Conservation (phyloP, 2,888 invertebrate species). For the Dicyrtomina minuta region DNA sequence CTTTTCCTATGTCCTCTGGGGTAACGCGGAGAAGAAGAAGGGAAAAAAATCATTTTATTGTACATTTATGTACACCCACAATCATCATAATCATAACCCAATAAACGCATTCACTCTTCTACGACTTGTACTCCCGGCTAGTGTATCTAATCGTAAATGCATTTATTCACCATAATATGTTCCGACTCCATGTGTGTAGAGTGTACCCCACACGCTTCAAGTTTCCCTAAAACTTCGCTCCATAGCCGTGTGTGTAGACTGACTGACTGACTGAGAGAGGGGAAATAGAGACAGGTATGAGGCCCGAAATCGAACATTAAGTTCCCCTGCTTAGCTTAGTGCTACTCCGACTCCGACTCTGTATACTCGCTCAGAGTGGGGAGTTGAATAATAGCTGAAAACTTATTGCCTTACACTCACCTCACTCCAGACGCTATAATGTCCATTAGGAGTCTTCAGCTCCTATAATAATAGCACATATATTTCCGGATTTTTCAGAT, state of each 20-base stretch:
- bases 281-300: too few species aligned
- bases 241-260: not conserved
- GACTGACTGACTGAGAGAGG: not conserved
- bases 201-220: not conserved
- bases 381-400: too few species aligned
- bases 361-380: too few species aligned
- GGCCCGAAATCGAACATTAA: too few species aligned
- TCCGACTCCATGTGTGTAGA: not conserved
- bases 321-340: too few species aligned
- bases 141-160: too few species aligned
- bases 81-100: conserved; percentile 19
- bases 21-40: conserved; percentile 4
- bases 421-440: too few species aligned
- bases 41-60: conserved; percentile 21
- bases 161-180: not conserved
- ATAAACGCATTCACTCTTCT: conserved; percentile 6
- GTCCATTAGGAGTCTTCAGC: too few species aligned
- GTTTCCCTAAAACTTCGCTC: not conserved
- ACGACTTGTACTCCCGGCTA: not conserved
- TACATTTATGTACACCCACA: conserved; percentile 22
- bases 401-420: too few species aligned
- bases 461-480: too few species aligned
- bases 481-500: too few species aligned
- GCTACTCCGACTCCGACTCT: too few species aligned
- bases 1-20: not conserved